Conservation (phyloP, 2,888 invertebrate species). For the Cryptocephalus moraei region DNA sequence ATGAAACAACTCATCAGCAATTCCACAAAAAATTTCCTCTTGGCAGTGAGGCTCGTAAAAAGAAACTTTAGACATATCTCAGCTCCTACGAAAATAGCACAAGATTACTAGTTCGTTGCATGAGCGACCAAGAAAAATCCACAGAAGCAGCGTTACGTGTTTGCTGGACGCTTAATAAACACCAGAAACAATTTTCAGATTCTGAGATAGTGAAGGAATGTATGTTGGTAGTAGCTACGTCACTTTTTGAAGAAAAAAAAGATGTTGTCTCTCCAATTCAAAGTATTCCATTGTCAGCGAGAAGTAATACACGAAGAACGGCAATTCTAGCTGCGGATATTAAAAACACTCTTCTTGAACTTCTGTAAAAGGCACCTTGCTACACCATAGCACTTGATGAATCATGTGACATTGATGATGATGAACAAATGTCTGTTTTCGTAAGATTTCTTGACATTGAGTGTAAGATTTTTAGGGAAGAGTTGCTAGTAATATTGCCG, state of each 20-base stretch:
- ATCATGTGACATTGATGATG: constrained; percentile 17
- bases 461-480: constrained; percentile 13
- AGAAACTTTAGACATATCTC: too few relatives aligned
- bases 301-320: constrained; percentile 18
- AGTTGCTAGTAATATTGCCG: constrained; percentile 18
- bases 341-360: constrained; percentile 1
- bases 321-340: constrained; percentile 13
- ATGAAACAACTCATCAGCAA: too few relatives aligned
- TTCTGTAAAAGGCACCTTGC: constrained; percentile 11
- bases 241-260: constrained; percentile 4
- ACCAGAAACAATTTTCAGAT: constrained; percentile 18
- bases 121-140: too few relatives aligned
- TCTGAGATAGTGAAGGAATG: constrained; percentile 16
- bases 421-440: constrained; percentile 22
- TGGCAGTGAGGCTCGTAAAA: too few relatives aligned
- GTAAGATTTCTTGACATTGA: constrained; percentile 16
- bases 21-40: too few relatives aligned
- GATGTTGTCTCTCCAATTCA: constrained; percentile 11
- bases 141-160: too few relatives aligned
- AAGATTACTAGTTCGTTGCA: too few relatives aligned
- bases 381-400: constrained; percentile 16
- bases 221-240: constrained; percentile 12
- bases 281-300: constrained; percentile 19
- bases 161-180: constrained; percentile 12
- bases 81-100: too few relatives aligned